These are phyloP conservation scores for Tiliacea aurago DNA, from an alignment of 2,888 invertebrate species.

Conservation along the genomic window DNA sequence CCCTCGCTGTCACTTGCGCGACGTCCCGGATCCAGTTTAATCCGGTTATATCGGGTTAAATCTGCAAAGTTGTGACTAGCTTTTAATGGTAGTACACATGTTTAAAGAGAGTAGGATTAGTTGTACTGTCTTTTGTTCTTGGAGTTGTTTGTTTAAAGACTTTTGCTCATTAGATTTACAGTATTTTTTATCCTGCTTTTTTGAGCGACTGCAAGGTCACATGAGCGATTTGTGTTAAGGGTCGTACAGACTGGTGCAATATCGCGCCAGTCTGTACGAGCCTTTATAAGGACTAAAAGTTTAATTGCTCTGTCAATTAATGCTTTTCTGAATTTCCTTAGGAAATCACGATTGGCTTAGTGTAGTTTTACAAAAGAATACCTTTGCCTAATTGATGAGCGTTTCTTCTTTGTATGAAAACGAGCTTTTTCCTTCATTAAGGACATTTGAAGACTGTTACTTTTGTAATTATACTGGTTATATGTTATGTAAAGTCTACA, in stretches of 20 bases:
- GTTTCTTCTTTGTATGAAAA: background rate
- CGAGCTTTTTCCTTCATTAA: too few species aligned
- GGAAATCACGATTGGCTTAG: background rate
- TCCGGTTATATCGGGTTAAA: conserved; percentile 74
- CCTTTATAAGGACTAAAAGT: background rate
- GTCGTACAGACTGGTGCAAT: too few species aligned
- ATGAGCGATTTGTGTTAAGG: background rate
- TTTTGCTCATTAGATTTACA: background rate
- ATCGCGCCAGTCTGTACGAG: too few species aligned
- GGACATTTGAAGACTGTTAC: too few species aligned
- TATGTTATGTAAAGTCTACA: too few species aligned
- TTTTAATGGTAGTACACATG: conserved; percentile 55
- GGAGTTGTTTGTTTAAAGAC: background rate
- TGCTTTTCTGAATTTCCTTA: background rate
- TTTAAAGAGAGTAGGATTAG: conserved; percentile 42
- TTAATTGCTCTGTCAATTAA: background rate
- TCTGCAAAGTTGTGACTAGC: conserved; percentile 67
- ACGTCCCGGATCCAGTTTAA: conserved; percentile 70
- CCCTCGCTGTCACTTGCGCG: conserved; percentile 69
- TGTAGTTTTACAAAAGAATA: too few species aligned
- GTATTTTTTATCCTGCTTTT: background rate
- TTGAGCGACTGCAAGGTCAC: background rate
- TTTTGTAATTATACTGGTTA: too few species aligned
- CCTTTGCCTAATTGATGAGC: too few species aligned
- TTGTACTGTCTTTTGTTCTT: conserved; percentile 23